Evolutionary conservation across 2,888 invertebrate genomes (phyloP), one percentile per base, ranked within the genome.

Genomic region (Heliconius sara): DNA sequence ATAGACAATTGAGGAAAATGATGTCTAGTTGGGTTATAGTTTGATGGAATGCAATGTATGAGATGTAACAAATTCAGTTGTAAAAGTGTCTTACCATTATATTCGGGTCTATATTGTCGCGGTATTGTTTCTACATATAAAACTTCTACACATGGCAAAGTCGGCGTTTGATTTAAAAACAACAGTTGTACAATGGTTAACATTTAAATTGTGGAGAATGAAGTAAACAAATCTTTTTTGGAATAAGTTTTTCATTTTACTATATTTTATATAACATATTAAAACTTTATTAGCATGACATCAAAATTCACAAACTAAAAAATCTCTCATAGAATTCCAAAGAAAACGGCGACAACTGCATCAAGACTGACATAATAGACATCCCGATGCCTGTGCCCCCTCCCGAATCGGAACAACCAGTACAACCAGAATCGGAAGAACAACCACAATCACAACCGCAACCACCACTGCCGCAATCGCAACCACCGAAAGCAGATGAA

Each of bases 321-420:
- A 25, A 27, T 52, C 25, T 68, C n/a, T 34, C 60, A 3, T 85
- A 93, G 95, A 86, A 84, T 16, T 91, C 91, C 7, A 92, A 91
- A 85, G 95, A 95, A 82, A 95, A 95, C 83, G 95, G 95, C 9
- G 92, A 92, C 22, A 81, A 81, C 34, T 85, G 85, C 65, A 86
- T 85, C 3, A 79, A 83, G 13, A 84, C 85, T 22, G 92, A 96
- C 85, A 96, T 97, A 83, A 95, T 97, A 80, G 97, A 97, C 92
- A 97, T 97, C 88, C 97, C 97, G 39, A 97, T 97, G 91, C 97
- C 97, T 63, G 52, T 80, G n/a, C 83, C 83, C 4, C 92, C 91
- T n/a, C 89, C 88, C 13, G 71, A 43, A 65, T 22, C 34, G 30
- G 57, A 30, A 27, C 65, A 25, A 57, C 67, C 89, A 19, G 82